Percentiles rank a stretch among this genome's conserved stretches.
These are phyloP conservation scores for Micromussa lordhowensis DNA, from an alignment of 92 coral and sea anemone species.

Conservation along the genomic window DNA sequence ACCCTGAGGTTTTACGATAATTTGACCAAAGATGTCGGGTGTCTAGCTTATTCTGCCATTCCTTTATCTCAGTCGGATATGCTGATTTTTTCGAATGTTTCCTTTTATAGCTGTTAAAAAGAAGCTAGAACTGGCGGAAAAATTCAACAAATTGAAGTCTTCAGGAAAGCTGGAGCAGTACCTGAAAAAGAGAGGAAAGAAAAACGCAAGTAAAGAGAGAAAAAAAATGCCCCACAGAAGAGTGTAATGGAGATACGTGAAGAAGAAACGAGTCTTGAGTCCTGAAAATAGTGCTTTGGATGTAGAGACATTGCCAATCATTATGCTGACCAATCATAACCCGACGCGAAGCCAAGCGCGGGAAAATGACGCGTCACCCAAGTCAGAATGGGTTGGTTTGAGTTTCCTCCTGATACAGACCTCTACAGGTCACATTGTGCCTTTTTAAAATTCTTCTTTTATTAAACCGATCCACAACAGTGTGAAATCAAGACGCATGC, in stretches of 20 bases:
- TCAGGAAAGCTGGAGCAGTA: slow-evolving; percentile 86
- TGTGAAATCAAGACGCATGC: not conserved
- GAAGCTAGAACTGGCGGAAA: slow-evolving; percentile 92
- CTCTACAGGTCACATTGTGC: not conserved
- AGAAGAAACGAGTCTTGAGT: not conserved
- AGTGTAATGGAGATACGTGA: slow-evolving; percentile 41
- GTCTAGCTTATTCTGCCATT: not conserved
- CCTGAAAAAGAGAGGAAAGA: slow-evolving; percentile 84
- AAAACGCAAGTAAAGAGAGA: slow-evolving; percentile 90
- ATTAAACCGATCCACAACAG: not conserved
- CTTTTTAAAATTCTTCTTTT: no score
- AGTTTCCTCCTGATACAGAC: not conserved
- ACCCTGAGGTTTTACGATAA: no score
- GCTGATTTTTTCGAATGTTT: not conserved
- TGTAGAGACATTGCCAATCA: not conserved
- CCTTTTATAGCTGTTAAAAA: slow-evolving; percentile 82
- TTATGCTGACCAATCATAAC: not conserved
- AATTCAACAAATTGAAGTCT: slow-evolving; percentile 82
- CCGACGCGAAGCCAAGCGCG: not conserved
- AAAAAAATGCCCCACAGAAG: slow-evolving; percentile 84
- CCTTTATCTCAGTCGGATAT: not conserved
- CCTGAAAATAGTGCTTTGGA: not conserved
- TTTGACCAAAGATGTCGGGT: no score
- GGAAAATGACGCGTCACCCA: not conserved
- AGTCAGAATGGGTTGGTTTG: not conserved